Evolutionary conservation across 2,797 vertebrate genomes (phyloP).

Genomic region (Otolemur crassicaudatus): DNA sequence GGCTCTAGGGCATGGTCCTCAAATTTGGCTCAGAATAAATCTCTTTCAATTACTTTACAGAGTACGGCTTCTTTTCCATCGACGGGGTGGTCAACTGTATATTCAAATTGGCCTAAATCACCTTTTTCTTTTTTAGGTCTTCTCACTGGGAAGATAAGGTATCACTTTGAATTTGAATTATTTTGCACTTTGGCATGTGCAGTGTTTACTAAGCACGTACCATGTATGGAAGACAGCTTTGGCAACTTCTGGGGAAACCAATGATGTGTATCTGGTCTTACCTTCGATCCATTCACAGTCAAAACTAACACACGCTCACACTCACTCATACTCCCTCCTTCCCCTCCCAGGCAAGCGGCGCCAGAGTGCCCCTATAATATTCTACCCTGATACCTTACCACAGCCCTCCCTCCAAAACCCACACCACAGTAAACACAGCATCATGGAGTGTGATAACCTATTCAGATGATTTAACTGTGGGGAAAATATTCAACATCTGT

Average conservation of each 20-base stretch:
- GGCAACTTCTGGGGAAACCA: neutral
- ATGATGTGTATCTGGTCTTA: neutral
- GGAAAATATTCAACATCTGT: neutral
- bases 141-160: neutral
- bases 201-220: neutral
- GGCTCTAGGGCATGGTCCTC: no score
- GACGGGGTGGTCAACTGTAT: neutral
- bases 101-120: neutral
- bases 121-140: neutral
- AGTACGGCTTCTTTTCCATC: no score
- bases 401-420: neutral
- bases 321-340: neutral
- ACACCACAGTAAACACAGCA: neutral
- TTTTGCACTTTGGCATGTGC: neutral
- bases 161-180: neutral
- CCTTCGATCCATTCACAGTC: no score
- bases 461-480: neutral
- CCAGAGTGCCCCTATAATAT: accelerated
- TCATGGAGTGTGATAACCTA: neutral
- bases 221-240: neutral
- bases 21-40: no score
- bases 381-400: neutral
- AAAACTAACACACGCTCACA: neutral
- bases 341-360: neutral
- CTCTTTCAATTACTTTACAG: no score